phyloP scores from a whole-genome alignment of 35 echinoderm and acorn worm genomes.

The Ptychodera flava region DNA sequence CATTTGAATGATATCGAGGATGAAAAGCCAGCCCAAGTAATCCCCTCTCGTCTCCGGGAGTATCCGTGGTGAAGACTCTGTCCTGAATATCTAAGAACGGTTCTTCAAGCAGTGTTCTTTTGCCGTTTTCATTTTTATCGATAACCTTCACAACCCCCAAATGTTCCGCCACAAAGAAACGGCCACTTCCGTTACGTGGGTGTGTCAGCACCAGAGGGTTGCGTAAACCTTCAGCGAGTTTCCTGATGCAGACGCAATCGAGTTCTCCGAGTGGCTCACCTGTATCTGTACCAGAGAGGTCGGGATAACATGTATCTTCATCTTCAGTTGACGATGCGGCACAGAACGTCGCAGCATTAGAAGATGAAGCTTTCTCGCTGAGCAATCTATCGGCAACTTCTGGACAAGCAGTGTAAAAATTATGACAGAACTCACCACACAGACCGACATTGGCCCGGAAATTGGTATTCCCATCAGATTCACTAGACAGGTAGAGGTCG shows the following conservation, averaged over 20 bases:
- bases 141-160: background rate
- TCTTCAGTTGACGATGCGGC: background rate
- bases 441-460: background rate
- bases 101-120: background rate
- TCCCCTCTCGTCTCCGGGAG: background rate
- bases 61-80: background rate
- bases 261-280: background rate
- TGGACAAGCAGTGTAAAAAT: background rate
- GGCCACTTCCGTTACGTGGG: background rate
- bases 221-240: background rate
- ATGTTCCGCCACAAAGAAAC: background rate
- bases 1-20: background rate
- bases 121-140: background rate
- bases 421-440: background rate
- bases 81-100: background rate
- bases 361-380: background rate
- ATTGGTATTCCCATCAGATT: background rate
- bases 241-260: background rate
- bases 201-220: background rate
- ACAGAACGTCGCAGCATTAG: background rate
- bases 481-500: background rate
- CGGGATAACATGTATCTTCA: background rate
- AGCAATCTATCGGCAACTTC: background rate
- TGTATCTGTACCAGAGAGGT: background rate
- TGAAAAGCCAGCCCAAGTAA: background rate